A percentile compares a stretch with the other conserved stretches of the same genome.
Evolutionary conservation across 2,113 vertebrate species (phyloP).

Genomic region (Platanista minor): DNA sequence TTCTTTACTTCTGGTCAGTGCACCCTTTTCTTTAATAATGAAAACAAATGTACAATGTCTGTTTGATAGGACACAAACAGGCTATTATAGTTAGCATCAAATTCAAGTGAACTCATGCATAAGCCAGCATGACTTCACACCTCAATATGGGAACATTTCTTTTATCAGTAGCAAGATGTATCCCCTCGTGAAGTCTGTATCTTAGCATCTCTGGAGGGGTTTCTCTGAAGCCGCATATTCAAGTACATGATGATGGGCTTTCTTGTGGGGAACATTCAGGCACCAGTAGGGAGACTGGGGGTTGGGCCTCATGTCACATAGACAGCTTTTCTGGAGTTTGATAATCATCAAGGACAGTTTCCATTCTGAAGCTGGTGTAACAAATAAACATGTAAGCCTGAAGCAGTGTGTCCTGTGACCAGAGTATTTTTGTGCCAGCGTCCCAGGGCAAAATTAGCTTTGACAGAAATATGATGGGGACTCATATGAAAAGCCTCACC

Average conservation of each 20-base stretch:
- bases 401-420: not conserved
- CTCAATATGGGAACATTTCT: not conserved
- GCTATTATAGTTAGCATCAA: not conserved
- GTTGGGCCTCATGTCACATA: rapidly evolving
- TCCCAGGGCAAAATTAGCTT: not conserved
- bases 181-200: rapidly evolving
- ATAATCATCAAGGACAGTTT: not conserved
- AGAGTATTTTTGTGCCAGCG: not conserved
- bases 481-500: not conserved
- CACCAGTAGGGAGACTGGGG: not conserved
- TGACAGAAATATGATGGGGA: not conserved
- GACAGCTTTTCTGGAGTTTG: not conserved
- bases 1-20: not conserved
- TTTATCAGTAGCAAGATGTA: not conserved
- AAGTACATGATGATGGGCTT: not conserved
- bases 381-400: too few species aligned
- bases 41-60: not conserved
- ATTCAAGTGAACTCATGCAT: not conserved
- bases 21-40: not conserved
- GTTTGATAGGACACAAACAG: not conserved
- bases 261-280: not conserved
- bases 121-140: not conserved
- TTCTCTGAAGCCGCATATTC: not conserved
- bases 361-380: not conserved
- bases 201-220: not conserved